A percentile compares a stretch with the other conserved stretches of the same genome.
phyloP scores from a whole-genome alignment of 2,888 invertebrate species.

The Anarsia innoxiella region DNA sequence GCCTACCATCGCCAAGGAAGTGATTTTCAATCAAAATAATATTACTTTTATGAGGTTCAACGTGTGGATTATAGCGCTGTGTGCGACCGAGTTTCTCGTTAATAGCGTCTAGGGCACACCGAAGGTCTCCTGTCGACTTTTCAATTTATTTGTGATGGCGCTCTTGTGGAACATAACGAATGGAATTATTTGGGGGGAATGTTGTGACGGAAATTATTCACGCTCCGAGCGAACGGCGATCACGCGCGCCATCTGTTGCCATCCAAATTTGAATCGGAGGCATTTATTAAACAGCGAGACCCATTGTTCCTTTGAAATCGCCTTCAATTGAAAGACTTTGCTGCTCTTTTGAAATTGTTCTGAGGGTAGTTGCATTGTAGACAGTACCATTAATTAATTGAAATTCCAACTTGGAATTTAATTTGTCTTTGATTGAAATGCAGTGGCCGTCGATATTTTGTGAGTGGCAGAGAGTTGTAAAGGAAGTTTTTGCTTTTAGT shows the following conservation, averaged over 20 bases:
- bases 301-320: slow-evolving; percentile 43
- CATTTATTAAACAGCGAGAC: slow-evolving; percentile 47
- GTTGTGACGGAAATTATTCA: slow-evolving; percentile 52
- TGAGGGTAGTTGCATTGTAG: slow-evolving; percentile 7
- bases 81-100: slow-evolving; percentile 3
- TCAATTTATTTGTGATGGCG: slow-evolving; percentile 41
- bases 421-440: not conserved
- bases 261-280: slow-evolving; percentile 46
- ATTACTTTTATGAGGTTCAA: no score
- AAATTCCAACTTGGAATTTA: not conserved
- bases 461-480: no score
- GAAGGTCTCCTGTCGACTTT: slow-evolving; percentile 26
- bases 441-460: slow-evolving; percentile 6
- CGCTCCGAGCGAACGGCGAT: slow-evolving; percentile 35
- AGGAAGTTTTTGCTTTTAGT: slow-evolving; percentile 29
- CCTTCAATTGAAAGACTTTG: slow-evolving; percentile 23
- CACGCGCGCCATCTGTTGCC: slow-evolving; percentile 46
- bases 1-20: no score
- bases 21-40: no score
- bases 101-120: slow-evolving; percentile 1
- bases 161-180: slow-evolving; percentile 25
- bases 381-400: slow-evolving; percentile 12
- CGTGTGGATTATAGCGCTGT: not conserved
- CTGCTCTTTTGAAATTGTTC: slow-evolving; percentile 16
- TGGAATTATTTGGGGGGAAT: slow-evolving; percentile 38